Base-by-base conservation (phyloP, 1,140 invertebrate species). In the Drosophila sproati region DNA sequence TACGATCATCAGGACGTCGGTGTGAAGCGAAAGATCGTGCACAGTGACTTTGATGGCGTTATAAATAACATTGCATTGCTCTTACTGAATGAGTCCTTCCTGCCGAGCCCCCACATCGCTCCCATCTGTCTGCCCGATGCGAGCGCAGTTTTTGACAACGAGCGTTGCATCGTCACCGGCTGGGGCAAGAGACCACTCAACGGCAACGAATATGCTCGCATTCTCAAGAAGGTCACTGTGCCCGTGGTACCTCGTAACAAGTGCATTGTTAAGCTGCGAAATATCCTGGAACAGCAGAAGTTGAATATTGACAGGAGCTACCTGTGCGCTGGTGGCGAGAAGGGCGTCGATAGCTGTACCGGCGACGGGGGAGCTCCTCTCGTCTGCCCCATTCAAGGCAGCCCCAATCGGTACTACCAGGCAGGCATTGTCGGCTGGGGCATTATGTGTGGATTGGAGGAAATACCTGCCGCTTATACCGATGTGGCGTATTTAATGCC, bases 171-270 rank as follows among this genome's bases (percentile, higher is more conserved):
- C 52, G 96, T 96, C 12, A 96, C 94, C 63, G 97, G 97, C 6
- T 98, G 97, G 97, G 97, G 97, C 12, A 96, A 96, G 90, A 93
- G 95, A 66, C 80, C 95, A 68, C 95, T 95, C 95, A 91, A 93
- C 32, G 87, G 93, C 62, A 94, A 94, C 0, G 79, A 92, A 0
- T 96, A 95, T 77, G 94, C 94, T 10, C 94, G 95, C 3, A 94
- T 96, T 28, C 85, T 96, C 78, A 96, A 96, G 85, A 94, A 94
- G 77, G 85, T 96, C 0, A 93, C 93, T 31, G 28, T 95, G 0
- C 91, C 93, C 20, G 93, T 94, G 50, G 92, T 95, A 0, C 73
- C 82, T 0, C 78, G 81, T 34, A 31, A 41, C 0, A 45, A 61
- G 0, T 96, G 95, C 73, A 78, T 93, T 51, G 37, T 12, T 0